Conservation (phyloP, 2,113 vertebrate genomes). For the Lophotis ruficrista region DNA sequence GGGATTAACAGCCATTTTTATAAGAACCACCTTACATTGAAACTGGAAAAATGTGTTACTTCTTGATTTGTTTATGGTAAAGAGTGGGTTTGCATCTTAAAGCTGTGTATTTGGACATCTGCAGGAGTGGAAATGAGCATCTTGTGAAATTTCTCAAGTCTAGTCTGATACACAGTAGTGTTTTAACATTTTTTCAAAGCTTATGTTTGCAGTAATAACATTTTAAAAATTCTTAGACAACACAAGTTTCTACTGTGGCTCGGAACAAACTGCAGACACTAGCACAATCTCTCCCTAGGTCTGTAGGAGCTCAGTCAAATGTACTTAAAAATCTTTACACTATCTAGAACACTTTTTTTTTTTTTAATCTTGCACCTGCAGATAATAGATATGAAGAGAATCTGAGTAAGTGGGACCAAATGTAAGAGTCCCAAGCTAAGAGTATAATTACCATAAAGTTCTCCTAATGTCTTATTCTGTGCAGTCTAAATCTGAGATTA, state of each 20-base stretch:
- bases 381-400: neutral
- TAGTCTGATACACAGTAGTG: neutral
- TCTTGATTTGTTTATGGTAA: neutral
- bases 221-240: neutral
- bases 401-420: neutral
- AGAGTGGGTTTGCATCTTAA: neutral
- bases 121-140: neutral
- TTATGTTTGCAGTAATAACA: neutral
- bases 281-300: neutral
- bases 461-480: neutral
- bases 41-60: neutral
- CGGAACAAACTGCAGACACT: neutral
- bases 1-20: neutral
- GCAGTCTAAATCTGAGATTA: neutral
- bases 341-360: neutral
- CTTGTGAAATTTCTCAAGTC: neutral
- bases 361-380: neutral
- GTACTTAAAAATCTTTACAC: neutral
- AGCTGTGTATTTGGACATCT: neutral
- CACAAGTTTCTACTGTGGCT: neutral
- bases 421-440: neutral
- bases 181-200: neutral
- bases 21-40: neutral
- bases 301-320: rapidly evolving
- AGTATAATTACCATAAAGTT: neutral